Base-by-base conservation (phyloP, 2,888 invertebrate species). In the Conchocele bisecta region DNA sequence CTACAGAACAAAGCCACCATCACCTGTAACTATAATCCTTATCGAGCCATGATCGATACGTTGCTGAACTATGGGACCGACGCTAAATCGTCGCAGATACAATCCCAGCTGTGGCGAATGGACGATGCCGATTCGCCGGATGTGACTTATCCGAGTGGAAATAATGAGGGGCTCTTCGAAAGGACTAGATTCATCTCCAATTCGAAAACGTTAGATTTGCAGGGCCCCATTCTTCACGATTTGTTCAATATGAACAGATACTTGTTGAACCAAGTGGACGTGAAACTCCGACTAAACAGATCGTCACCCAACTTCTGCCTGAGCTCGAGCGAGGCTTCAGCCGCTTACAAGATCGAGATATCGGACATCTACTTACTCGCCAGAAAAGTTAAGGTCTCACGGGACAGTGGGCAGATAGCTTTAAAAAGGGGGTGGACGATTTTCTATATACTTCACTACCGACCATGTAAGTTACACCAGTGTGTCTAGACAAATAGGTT, bases 21-120 rank as follows among this genome's bases (percentile, higher is more conserved):
- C 26, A 58, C 58, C 26, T 54, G 41, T 35, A 63, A 46, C 29
- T 58, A 71, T 26, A 63, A 70, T 51, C 53, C 75, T n/a, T 75
- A 71, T 29, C 53, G 59, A 28, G 56, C 71, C 7, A 58, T 42
- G 44, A 57, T 71, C 48, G 64, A 66, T 17, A 61, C 65, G 17
- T 24, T 72, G 35, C 41, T 51, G 22, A 37, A 39, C 13, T 70
- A 53, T 53, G 58, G 64, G 7, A n/a, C 44, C 24, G 58, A 37
- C n/a, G 61, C 69, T 7, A 53, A 42, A 33, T 31, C 48, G 13
- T 50, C 60, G 24, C 74, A 69, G 39, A 28, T 75, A 3, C 37
- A 60, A 17, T 59, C 70, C 35, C 70, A 70, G 22, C 33, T 61
- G 11, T 75, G 65, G 57, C 11, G 29, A 1, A 65, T 54, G 44